A percentile compares a stretch with the other conserved stretches of the same genome.
Evolutionary conservation across 2,113 vertebrate genomes (phyloP).

Genomic region (Sula dactylatra): DNA sequence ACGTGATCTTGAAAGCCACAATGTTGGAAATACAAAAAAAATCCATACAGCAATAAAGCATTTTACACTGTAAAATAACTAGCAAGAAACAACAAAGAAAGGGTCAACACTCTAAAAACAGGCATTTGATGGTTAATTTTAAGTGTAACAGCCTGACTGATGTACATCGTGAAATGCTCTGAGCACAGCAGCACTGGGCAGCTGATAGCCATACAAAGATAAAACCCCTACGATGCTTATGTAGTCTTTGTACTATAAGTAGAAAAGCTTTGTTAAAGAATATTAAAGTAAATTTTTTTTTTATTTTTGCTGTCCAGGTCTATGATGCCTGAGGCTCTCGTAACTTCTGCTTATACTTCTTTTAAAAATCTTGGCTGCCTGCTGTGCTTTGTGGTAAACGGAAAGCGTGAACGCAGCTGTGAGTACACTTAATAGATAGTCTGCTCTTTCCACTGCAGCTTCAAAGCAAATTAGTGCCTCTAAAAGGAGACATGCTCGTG

Average conservation of each 20-base stretch:
- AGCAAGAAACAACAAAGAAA: slow-evolving; percentile 64
- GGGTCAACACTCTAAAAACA: slow-evolving; percentile 62
- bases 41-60: slow-evolving; percentile 43
- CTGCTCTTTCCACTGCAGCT: background rate
- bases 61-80: slow-evolving; percentile 61
- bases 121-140: slow-evolving; percentile 66
- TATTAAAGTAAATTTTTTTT: background rate
- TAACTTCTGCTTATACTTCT: background rate
- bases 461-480: slow-evolving; percentile 23
- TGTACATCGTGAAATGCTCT: background rate
- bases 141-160: slow-evolving; percentile 19
- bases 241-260: background rate
- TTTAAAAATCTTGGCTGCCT: background rate
- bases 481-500: background rate
- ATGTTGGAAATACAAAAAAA: slow-evolving; percentile 16
- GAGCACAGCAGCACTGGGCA: slow-evolving; percentile 5
- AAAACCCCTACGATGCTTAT: background rate
- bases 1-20: slow-evolving; percentile 32
- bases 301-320: slow-evolving; percentile 17
- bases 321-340: background rate
- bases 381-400: background rate
- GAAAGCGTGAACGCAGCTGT: background rate
- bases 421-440: background rate
- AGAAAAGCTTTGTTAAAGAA: slow-evolving; percentile 30
- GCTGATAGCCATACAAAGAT: background rate